These are phyloP conservation scores for Furcula furcula DNA, from an alignment of 2,888 invertebrate species.

Conservation along the genomic window DNA sequence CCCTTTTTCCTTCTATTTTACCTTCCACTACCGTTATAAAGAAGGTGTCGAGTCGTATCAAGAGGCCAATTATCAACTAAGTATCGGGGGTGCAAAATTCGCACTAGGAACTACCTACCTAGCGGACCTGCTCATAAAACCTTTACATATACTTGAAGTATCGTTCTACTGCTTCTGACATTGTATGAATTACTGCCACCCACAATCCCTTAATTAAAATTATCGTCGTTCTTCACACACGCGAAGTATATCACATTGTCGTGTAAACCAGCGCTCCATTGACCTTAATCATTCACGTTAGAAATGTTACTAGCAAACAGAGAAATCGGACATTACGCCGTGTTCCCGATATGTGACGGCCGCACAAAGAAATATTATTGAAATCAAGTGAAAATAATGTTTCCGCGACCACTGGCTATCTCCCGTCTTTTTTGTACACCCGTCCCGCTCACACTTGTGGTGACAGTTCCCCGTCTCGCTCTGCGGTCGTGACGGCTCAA, in stretches of 20 bases:
- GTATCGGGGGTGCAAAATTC: too few species aligned
- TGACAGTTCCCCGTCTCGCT: constrained; percentile 16
- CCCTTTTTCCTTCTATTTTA: too few species aligned
- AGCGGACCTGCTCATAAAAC: too few species aligned
- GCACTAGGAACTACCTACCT: too few species aligned
- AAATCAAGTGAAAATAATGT: constrained; percentile 46
- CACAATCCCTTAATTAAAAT: not conserved
- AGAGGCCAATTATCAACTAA: too few species aligned
- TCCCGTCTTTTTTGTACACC: constrained; percentile 21
- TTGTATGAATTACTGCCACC: not conserved
- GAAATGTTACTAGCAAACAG: constrained; percentile 49
- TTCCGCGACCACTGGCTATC: constrained; percentile 28
- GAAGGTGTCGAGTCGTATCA: too few species aligned
- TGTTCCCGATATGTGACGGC: constrained; percentile 29
- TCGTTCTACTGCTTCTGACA: too few species aligned
- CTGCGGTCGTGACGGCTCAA: constrained; percentile 29
- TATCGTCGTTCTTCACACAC: not conserved
- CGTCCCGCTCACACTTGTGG: constrained; percentile 27
- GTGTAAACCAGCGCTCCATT: constrained; percentile 24
- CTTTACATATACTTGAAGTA: too few species aligned
- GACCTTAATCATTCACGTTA: constrained; percentile 58
- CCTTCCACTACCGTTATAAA: too few species aligned
- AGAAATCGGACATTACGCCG: constrained; percentile 42
- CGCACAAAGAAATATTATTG: constrained; percentile 39
- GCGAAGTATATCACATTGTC: not conserved